A percentile compares a stretch with the other conserved stretches of the same genome.
Evolutionary conservation across 1,140 invertebrate species (phyloP).

Genomic region (Leptoteleia sp.): DNA sequence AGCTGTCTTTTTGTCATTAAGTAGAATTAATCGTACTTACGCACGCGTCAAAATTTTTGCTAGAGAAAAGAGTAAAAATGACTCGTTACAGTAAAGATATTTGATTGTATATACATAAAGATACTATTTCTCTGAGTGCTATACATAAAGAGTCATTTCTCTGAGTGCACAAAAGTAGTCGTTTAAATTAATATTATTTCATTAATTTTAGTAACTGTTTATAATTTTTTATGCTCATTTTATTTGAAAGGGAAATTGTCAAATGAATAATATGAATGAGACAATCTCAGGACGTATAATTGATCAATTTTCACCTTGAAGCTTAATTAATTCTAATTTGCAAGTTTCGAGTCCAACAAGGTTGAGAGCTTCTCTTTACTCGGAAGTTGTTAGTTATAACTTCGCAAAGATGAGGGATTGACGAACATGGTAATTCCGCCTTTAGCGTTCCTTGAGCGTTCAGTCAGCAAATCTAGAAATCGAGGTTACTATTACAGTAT

Average conservation of each 20-base stretch:
- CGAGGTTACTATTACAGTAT: constrained; percentile 64
- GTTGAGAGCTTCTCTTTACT: constrained; percentile 53
- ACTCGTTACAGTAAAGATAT: too few relatives aligned
- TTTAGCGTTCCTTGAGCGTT: constrained; percentile 55
- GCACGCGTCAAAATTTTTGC: too few relatives aligned
- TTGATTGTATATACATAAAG: too few relatives aligned
- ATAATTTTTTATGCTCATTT: background rate
- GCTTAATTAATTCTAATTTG: constrained; percentile 49
- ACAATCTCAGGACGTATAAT: constrained; percentile 34
- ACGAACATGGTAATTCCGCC: constrained; percentile 54
- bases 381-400: constrained; percentile 57
- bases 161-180: too few relatives aligned
- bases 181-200: too few relatives aligned
- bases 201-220: too few relatives aligned
- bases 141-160: too few relatives aligned
- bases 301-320: constrained; percentile 35
- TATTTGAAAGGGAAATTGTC: constrained; percentile 4
- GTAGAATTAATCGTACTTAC: too few relatives aligned
- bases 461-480: constrained; percentile 69
- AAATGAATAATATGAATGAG: background rate
- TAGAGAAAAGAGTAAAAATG: too few relatives aligned
- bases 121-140: too few relatives aligned
- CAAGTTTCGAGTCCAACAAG: constrained; percentile 37
- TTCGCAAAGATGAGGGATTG: constrained; percentile 52
- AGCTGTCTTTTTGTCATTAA: too few relatives aligned